phyloP scores from a whole-genome alignment of 2,797 vertebrate species.

The Leuciscus waleckii region DNA sequence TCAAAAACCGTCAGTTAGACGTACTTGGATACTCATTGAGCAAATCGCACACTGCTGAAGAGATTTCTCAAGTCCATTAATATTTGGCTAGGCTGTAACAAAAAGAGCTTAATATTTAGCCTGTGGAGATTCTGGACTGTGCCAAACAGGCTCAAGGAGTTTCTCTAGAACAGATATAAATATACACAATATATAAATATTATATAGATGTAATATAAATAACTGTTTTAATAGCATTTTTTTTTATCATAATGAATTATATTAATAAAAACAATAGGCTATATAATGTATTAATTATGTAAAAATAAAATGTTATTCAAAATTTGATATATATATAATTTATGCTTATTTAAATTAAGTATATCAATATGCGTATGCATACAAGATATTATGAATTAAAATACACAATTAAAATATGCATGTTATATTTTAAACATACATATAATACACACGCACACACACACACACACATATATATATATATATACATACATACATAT shows the following conservation, averaged over 20 bases:
- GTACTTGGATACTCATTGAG: slow-evolving; percentile 24
- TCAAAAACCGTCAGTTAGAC: slow-evolving; percentile 21
- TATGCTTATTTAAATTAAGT: too few species aligned
- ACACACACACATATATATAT: too few species aligned
- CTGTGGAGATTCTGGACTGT: slow-evolving; percentile 48
- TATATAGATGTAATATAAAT: neutral
- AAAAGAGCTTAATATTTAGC: slow-evolving; percentile 34
- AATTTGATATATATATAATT: too few species aligned
- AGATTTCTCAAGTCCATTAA: slow-evolving; percentile 47
- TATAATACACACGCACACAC: too few species aligned
- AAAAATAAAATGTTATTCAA: too few species aligned
- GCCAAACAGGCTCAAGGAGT: slow-evolving; percentile 37
- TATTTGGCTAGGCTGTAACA: slow-evolving; percentile 45
- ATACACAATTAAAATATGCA: too few species aligned
- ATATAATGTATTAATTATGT: too few species aligned
- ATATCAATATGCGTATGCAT: too few species aligned
- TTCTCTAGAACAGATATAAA: slow-evolving; percentile 2
- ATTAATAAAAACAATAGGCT: too few species aligned
- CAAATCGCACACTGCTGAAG: slow-evolving; percentile 35
- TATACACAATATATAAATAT: neutral
- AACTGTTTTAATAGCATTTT: neutral
- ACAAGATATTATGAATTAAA: too few species aligned
- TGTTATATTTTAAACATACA: too few species aligned
- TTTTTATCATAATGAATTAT: neutral
- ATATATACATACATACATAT: too few species aligned